Conservation (phyloP, 2,797 vertebrate genomes). For the Odontamblyopus lacepedii region DNA sequence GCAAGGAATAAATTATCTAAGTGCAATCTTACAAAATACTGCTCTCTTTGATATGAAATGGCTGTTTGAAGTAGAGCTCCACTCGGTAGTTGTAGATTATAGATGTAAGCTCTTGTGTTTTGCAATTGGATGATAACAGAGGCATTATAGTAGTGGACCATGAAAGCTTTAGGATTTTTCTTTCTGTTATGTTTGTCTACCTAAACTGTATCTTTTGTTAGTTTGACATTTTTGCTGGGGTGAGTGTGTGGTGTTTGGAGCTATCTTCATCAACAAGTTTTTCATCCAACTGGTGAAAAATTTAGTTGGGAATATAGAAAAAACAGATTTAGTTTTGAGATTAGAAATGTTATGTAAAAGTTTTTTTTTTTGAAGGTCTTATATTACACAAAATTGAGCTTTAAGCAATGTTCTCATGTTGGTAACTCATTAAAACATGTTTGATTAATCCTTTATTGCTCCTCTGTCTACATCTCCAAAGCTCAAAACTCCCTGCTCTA, state of each 20-base stretch:
- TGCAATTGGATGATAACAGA: background rate
- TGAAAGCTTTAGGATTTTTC: background rate
- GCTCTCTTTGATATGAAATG: conserved; percentile 4
- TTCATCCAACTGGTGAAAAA: background rate
- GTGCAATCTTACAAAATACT: background rate
- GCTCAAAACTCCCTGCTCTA: too few relatives aligned
- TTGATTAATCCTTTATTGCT: too few relatives aligned
- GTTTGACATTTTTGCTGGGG: background rate
- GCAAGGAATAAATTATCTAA: conserved; percentile 5
- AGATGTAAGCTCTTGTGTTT: conserved; percentile 9
- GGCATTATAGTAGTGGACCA: background rate
- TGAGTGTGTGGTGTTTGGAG: background rate
- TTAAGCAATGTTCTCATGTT: too few relatives aligned
- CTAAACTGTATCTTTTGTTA: background rate
- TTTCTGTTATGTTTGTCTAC: background rate
- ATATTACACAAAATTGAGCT: too few relatives aligned
- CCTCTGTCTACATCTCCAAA: too few relatives aligned
- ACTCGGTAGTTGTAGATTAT: background rate
- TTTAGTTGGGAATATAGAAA: background rate
- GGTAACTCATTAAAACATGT: too few relatives aligned
- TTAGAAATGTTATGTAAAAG: background rate
- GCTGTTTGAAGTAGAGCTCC: conserved; percentile 1
- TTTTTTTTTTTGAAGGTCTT: too few relatives aligned
- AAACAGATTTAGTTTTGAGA: background rate
- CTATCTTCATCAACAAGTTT: background rate